These are phyloP conservation scores for Rhagium mordax DNA, from an alignment of 2,888 invertebrate genomes.

Conservation along the genomic window DNA sequence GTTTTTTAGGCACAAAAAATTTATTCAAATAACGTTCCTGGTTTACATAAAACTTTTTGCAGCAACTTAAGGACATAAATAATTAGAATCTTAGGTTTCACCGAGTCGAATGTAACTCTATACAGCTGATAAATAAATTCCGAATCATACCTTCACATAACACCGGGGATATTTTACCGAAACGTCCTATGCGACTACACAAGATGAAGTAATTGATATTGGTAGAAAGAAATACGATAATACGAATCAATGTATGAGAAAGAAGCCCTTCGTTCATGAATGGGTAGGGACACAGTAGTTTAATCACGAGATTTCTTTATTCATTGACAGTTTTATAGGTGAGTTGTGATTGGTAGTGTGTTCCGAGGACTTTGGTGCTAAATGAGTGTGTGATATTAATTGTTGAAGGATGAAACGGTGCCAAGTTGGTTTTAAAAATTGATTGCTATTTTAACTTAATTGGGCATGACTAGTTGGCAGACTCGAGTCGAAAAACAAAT, in stretches of 20 bases:
- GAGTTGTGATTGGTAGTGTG: constrained; percentile 40
- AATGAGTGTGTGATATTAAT: not conserved
- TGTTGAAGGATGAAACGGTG: not conserved
- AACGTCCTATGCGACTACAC: constrained; percentile 6
- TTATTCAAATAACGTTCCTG: too few relatives aligned
- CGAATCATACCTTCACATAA: constrained; percentile 1
- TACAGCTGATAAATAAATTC: constrained; percentile 11
- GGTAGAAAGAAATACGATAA: constrained; percentile 44
- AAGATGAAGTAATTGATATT: constrained; percentile 54
- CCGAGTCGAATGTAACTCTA: not conserved
- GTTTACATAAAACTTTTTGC: not conserved
- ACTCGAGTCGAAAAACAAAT: too few relatives aligned
- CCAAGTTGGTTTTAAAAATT: too few relatives aligned
- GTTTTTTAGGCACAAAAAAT: too few relatives aligned
- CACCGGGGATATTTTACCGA: constrained; percentile 5
- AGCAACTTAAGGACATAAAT: not conserved
- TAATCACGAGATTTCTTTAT: constrained; percentile 51
- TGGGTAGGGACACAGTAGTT: constrained; percentile 51
- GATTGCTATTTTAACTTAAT: too few relatives aligned
- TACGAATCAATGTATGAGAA: constrained; percentile 53
- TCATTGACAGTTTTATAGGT: constrained; percentile 53
- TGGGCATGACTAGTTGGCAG: too few relatives aligned
- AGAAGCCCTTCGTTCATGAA: constrained; percentile 63
- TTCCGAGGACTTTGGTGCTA: not conserved
- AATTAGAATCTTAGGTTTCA: not conserved